phyloP scores from a whole-genome alignment of 1,140 invertebrate species.

The Paramacrobiotus metropolitanus region DNA sequence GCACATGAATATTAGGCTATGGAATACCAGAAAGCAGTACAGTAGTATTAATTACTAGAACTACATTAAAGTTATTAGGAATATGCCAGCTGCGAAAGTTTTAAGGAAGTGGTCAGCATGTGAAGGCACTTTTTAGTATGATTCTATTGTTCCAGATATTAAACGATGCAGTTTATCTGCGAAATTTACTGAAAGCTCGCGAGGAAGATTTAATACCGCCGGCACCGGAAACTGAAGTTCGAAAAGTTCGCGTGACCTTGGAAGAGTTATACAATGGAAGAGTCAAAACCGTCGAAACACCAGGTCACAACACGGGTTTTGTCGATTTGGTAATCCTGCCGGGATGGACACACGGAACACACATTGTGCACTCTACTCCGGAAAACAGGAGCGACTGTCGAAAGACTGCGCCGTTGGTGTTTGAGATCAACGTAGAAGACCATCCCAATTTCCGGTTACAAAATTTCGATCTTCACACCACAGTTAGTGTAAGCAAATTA shows the following conservation, averaged over 20 bases:
- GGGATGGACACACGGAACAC: not conserved
- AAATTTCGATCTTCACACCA: not conserved
- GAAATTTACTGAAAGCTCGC: not conserved
- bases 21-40: too few species aligned
- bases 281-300: not conserved
- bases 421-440: not conserved
- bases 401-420: not conserved
- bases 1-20: too few species aligned
- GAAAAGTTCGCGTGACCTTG: not conserved
- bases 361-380: not conserved
- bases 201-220: too few species aligned
- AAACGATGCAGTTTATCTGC: not conserved
- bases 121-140: too few species aligned
- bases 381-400: not conserved
- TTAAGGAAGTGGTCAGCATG: too few species aligned
- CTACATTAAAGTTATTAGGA: too few species aligned
- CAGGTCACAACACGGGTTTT: not conserved
- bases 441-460: not conserved
- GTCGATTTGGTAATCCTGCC: not conserved
- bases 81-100: too few species aligned
- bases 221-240: too few species aligned
- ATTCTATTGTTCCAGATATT: not conserved
- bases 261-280: conserved; percentile 2
- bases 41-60: too few species aligned
- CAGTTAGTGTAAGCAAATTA: not conserved